Percentiles rank a stretch among this genome's conserved stretches.
These are phyloP conservation scores for Gobio gobio DNA, from an alignment of 2,113 vertebrate genomes.

Conservation along the genomic window DNA sequence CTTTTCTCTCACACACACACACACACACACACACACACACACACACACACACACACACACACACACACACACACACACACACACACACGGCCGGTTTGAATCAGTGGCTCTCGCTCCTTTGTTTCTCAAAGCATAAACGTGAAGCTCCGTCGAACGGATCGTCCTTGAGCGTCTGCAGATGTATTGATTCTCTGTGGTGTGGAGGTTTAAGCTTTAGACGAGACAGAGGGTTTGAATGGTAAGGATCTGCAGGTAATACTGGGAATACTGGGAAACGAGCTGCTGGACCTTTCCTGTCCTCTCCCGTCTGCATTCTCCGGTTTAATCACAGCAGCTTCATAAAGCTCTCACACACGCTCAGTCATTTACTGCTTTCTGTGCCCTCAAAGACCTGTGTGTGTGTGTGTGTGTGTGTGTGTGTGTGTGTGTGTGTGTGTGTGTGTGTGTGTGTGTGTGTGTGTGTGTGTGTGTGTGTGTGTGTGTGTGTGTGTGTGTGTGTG, in stretches of 20 bases:
- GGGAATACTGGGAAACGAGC: constrained; percentile 64
- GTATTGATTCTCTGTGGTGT: constrained; percentile 28
- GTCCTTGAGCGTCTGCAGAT: constrained; percentile 9
- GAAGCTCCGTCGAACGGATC: neutral
- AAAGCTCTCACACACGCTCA: too few species aligned
- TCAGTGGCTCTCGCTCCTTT: neutral
- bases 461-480: too few species aligned
- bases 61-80: too few species aligned
- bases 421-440: too few species aligned
- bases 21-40: constrained; percentile 4
- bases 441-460: too few species aligned
- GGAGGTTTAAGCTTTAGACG: too few species aligned
- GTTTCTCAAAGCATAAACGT: neutral
- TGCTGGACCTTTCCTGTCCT: neutral
- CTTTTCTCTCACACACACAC: neutral
- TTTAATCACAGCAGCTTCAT: too few species aligned
- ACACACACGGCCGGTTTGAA: neutral
- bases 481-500: too few species aligned
- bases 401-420: too few species aligned
- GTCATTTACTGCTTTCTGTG: too few species aligned
- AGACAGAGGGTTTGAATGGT: constrained; percentile 8
- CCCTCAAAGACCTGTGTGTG: too few species aligned
- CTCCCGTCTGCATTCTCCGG: too few species aligned
- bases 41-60: constrained; percentile 3
- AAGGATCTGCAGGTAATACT: constrained; percentile 64